Percentiles rank a stretch among this genome's conserved stretches.
phyloP scores from a whole-genome alignment of 2,797 vertebrate species.

The Miichthys miiuy region DNA sequence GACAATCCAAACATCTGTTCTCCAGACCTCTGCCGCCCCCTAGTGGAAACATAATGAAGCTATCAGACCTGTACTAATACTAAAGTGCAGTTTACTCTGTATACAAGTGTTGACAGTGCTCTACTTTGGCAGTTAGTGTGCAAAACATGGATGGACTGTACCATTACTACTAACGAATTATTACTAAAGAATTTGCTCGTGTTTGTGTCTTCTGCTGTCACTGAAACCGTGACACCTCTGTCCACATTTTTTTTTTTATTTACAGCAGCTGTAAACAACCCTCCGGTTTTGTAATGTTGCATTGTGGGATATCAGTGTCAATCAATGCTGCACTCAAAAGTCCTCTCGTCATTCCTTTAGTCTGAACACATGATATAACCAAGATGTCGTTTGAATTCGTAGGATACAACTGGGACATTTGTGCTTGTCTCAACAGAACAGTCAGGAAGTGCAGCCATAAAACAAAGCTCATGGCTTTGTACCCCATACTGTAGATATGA shows the following conservation, averaged over 20 bases:
- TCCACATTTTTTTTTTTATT: conserved; percentile 1
- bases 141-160: not conserved
- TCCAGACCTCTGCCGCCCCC: conserved; percentile 71
- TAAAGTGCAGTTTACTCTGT: not conserved
- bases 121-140: not conserved
- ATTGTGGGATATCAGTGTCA: conserved; percentile 12
- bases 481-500: conserved; percentile 18
- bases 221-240: not conserved
- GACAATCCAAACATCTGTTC: not conserved
- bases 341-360: not conserved
- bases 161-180: not conserved
- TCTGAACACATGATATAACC: not conserved
- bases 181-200: too few relatives aligned
- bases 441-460: conserved; percentile 21
- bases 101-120: not conserved
- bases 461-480: conserved; percentile 25
- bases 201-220: not conserved
- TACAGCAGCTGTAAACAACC: not conserved
- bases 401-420: not conserved
- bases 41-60: conserved; percentile 32
- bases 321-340: not conserved
- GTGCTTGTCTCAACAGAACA: conserved; percentile 18
- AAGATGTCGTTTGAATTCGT: conserved; percentile 3
- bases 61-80: accelerated
- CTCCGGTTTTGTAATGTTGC: not conserved